Evolutionary conservation across 2,888 invertebrate genomes (phyloP).

Genomic region (Caenorhabditis panamensis): DNA sequence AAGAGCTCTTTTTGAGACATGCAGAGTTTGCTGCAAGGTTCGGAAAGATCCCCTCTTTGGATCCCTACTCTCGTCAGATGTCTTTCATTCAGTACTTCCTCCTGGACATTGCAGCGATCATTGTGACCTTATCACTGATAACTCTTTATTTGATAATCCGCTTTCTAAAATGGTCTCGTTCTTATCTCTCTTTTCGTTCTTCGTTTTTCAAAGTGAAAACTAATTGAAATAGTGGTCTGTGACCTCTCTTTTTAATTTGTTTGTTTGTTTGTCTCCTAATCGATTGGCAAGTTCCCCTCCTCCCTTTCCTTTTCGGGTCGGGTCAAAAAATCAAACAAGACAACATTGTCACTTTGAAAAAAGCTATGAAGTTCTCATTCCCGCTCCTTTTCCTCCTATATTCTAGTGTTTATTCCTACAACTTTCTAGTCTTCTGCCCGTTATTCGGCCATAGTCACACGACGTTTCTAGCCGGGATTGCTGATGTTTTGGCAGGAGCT

Average conservation of each 20-base stretch:
- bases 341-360: no score
- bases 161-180: slow-evolving; percentile 9
- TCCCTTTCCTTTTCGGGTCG: no score
- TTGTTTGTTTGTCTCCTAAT: no score
- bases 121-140: neutral
- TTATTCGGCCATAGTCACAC: slow-evolving; percentile 53
- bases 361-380: no score
- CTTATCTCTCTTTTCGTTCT: no score
- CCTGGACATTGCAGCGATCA: slow-evolving; percentile 38
- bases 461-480: slow-evolving; percentile 38
- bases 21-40: slow-evolving; percentile 61
- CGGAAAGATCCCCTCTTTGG: slow-evolving; percentile 42
- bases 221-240: neutral
- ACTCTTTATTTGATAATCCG: neutral
- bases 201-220: no score
- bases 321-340: no score
- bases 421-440: slow-evolving; percentile 44
- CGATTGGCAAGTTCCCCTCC: no score
- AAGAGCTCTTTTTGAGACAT: slow-evolving; percentile 46
- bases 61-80: slow-evolving; percentile 44
- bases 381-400: neutral
- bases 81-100: slow-evolving; percentile 50
- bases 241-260: no score
- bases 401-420: slow-evolving; percentile 20
- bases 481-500: slow-evolving; percentile 46